These are phyloP conservation scores for Oreotrochilus melanogaster DNA, from an alignment of 2,113 vertebrate species.

Conservation along the genomic window DNA sequence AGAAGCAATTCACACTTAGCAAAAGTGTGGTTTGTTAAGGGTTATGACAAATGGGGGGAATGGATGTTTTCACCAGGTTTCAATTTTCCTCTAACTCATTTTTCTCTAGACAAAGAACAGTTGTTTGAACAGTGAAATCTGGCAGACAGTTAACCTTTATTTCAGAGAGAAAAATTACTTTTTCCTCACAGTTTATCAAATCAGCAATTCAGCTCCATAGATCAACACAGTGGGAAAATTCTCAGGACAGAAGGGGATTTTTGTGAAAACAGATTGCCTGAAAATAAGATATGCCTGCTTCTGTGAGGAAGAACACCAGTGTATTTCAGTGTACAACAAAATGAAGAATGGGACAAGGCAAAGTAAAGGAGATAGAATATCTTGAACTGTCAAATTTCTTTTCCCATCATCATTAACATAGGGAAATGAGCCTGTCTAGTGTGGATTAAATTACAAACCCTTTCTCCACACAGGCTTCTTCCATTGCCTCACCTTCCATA, in stretches of 20 bases:
- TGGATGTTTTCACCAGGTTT: neutral
- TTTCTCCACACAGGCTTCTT: neutral
- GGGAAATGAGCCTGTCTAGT: neutral
- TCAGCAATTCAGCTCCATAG: conserved; percentile 22
- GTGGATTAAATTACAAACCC: neutral
- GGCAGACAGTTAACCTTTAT: conserved; percentile 61
- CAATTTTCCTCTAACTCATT: conserved; percentile 1
- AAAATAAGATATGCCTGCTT: neutral
- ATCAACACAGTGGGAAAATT: neutral
- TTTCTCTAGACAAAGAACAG: conserved; percentile 46
- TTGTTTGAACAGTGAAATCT: conserved; percentile 49
- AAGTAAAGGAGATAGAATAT: neutral
- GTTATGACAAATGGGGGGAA: neutral
- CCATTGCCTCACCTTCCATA: neutral
- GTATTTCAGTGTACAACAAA: neutral
- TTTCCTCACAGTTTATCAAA: conserved; percentile 65
- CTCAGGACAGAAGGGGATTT: neutral
- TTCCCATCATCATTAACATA: neutral
- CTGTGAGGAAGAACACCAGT: neutral
- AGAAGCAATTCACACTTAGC: neutral
- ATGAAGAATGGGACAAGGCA: neutral
- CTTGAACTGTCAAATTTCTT: neutral
- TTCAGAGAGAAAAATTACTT: conserved; percentile 65
- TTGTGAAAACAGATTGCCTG: neutral
- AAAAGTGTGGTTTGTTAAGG: neutral